Evolutionary conservation across 2,113 vertebrate genomes (phyloP).

Genomic region (Antennarius striatus): DNA sequence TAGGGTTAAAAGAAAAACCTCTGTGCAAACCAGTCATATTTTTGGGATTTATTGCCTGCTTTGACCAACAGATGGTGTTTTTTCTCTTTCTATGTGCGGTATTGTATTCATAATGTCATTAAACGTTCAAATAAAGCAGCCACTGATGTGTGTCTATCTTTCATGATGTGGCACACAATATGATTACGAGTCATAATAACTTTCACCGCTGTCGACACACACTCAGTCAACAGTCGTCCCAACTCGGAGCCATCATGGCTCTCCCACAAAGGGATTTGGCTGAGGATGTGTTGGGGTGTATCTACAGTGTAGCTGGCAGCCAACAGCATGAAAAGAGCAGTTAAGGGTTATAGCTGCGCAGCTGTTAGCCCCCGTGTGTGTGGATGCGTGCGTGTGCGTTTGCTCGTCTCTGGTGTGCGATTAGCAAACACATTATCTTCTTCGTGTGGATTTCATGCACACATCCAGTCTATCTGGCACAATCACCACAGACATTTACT

Average conservation of each 20-base stretch:
- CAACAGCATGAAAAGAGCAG: slow-evolving; percentile 62
- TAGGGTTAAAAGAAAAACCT: too few species aligned
- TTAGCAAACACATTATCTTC: slow-evolving; percentile 77
- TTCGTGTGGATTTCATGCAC: slow-evolving; percentile 73
- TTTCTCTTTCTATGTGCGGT: background rate
- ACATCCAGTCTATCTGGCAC: slow-evolving; percentile 75
- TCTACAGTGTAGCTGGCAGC: slow-evolving; percentile 56
- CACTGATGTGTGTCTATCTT: slow-evolving; percentile 31
- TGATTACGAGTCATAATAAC: slow-evolving; percentile 53
- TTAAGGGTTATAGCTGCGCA: slow-evolving; percentile 73
- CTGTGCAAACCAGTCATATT: background rate
- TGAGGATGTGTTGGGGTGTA: slow-evolving; percentile 48
- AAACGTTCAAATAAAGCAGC: slow-evolving; percentile 27
- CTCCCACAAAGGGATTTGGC: slow-evolving; percentile 36
- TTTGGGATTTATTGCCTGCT: background rate
- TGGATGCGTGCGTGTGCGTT: slow-evolving; percentile 44
- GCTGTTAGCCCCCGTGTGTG: slow-evolving; percentile 58
- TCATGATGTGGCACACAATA: slow-evolving; percentile 27
- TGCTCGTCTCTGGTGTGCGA: slow-evolving; percentile 71
- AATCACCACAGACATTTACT: slow-evolving; percentile 70
- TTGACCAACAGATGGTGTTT: background rate
- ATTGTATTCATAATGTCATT: slow-evolving; percentile 9
- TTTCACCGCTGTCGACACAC: slow-evolving; percentile 48
- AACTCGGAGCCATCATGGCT: slow-evolving; percentile 37
- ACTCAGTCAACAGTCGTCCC: slow-evolving; percentile 48